Conservation (phyloP, 2,797 vertebrate species). For the Sebastes steindachneri region DNA sequence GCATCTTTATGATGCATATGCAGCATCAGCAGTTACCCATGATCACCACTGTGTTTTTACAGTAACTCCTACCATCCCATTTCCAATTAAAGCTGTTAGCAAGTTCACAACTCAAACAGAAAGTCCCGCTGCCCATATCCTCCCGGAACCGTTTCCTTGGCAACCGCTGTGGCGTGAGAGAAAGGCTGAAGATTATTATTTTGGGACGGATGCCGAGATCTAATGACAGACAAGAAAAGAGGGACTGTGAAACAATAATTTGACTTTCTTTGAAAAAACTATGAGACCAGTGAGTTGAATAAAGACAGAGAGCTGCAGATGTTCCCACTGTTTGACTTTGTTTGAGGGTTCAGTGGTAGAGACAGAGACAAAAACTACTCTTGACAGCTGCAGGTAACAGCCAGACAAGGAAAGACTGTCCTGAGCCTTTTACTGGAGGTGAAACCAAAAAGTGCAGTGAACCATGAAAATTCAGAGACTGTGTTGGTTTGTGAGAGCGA, state of each 20-base stretch:
- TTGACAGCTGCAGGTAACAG: constrained; percentile 26
- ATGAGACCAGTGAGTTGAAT: neutral
- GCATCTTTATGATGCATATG: neutral
- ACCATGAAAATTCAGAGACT: constrained; percentile 3
- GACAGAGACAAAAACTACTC: constrained; percentile 17
- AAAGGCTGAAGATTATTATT: constrained; percentile 76
- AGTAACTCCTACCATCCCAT: neutral
- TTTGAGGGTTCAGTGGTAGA: constrained; percentile 23
- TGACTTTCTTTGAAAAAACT: constrained; percentile 1
- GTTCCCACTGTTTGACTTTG: constrained; percentile 20
- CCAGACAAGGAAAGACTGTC: neutral
- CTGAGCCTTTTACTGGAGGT: neutral
- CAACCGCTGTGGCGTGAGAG: constrained; percentile 85
- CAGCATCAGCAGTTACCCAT: neutral
- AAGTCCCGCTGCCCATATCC: constrained; percentile 76
- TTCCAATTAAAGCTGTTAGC: constrained; percentile 33
- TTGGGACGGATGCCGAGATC: constrained; percentile 82
- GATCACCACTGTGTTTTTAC: neutral
- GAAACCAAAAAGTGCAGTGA: constrained; percentile 13
- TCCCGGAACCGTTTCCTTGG: constrained; percentile 87
- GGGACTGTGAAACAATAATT: constrained; percentile 75
- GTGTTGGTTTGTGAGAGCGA: neutral
- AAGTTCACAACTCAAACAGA: constrained; percentile 73
- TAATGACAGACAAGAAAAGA: constrained; percentile 78
- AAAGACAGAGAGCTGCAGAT: constrained; percentile 2